Evolutionary conservation across 2,888 invertebrate species (phyloP).

Genomic region (Tetranychus piercei): DNA sequence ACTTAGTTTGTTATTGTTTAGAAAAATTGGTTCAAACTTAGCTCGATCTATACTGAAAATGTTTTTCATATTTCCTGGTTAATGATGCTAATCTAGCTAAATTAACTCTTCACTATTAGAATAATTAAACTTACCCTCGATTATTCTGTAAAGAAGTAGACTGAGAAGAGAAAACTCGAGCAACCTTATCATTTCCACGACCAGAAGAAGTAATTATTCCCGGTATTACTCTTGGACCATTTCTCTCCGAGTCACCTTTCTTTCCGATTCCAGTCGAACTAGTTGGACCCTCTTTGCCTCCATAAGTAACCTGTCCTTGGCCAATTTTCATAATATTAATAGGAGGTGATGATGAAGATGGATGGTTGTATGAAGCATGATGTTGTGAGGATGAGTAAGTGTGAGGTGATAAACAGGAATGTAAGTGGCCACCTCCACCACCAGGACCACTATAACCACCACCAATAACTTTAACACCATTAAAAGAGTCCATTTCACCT

Average conservation of each 20-base stretch:
- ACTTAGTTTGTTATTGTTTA: no score
- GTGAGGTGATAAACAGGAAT: neutral
- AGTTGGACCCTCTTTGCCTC: neutral
- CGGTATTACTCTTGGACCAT: slow-evolving; percentile 44
- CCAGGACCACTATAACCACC: neutral
- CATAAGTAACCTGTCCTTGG: slow-evolving; percentile 4
- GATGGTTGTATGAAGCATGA: neutral
- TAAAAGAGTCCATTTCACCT: slow-evolving; percentile 3
- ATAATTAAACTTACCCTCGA: slow-evolving; percentile 4
- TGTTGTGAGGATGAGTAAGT: neutral
- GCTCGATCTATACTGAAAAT: no score
- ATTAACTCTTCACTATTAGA: neutral
- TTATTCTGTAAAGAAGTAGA: slow-evolving; percentile 2
- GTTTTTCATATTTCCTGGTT: no score
- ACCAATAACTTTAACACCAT: slow-evolving; percentile 9
- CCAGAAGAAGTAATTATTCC: slow-evolving; percentile 30
- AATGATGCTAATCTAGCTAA: neutral
- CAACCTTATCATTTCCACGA: slow-evolving; percentile 4
- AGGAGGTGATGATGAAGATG: neutral
- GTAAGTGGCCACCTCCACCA: neutral
- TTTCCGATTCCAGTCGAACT: neutral
- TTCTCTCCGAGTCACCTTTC: slow-evolving; percentile 28
- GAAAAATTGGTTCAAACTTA: no score
- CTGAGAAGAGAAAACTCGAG: slow-evolving; percentile 4
- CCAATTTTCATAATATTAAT: slow-evolving; percentile 8